A percentile compares a stretch with the other conserved stretches of the same genome.
Conservation (phyloP, 2,797 vertebrate genomes). For the Acipenser ruthenus region DNA sequence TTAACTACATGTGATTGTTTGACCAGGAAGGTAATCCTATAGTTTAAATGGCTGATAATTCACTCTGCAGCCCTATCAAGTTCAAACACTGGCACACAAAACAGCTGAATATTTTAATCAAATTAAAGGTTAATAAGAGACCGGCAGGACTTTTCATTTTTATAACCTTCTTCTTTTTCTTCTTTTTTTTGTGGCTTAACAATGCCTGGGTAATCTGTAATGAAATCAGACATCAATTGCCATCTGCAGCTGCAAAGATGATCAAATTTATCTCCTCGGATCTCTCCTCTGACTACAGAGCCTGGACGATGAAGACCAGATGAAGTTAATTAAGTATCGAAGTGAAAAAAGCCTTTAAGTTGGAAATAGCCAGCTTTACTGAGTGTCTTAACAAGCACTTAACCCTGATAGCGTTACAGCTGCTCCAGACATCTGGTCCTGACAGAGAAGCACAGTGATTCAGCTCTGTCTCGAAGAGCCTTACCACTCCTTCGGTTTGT, state of each 20-base stretch:
- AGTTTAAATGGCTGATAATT: conserved; percentile 40
- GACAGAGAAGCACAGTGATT: too few relatives aligned
- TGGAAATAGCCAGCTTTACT: too few relatives aligned
- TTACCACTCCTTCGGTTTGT: too few relatives aligned
- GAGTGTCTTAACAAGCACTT: too few relatives aligned
- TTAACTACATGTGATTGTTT: conserved; percentile 32
- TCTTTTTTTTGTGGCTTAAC: too few relatives aligned
- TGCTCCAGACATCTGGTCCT: too few relatives aligned
- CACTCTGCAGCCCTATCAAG: conserved; percentile 22
- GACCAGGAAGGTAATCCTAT: conserved; percentile 50
- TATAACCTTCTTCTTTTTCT: neutral
- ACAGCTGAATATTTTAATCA: conserved; percentile 24
- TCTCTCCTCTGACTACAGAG: neutral
- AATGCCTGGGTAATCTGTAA: neutral
- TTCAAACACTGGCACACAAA: conserved; percentile 17
- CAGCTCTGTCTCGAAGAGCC: too few relatives aligned
- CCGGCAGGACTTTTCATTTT: conserved; percentile 17
- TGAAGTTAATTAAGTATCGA: too few relatives aligned
- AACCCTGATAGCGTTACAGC: too few relatives aligned
- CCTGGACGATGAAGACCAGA: too few relatives aligned
- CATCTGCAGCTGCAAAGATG: neutral
- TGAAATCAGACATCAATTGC: neutral
- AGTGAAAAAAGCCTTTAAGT: too few relatives aligned
- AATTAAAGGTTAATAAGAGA: conserved; percentile 37
- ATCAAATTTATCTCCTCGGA: neutral